Evolutionary conservation across 2,888 invertebrate species (phyloP).

Genomic region (Disparrhopalites patrizii): DNA sequence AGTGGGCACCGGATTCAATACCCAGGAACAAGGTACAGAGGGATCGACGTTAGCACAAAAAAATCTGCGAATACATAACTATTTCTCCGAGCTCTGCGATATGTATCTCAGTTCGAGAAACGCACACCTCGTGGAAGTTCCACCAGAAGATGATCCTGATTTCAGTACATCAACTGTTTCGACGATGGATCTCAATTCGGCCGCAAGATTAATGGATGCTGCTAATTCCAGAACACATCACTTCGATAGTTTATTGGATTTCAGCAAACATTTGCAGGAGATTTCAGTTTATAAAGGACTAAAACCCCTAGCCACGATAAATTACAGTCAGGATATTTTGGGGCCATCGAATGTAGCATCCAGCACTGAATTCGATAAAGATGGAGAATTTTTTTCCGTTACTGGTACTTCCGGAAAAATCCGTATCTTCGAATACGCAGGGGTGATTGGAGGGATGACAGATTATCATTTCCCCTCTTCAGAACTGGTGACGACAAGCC

Average conservation of each 20-base stretch:
- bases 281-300: conserved; percentile 76
- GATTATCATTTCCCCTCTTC: conserved; percentile 88
- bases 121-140: conserved; percentile 63
- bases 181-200: too few relatives aligned
- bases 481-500: conserved; percentile 86
- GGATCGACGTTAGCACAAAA: conserved; percentile 62
- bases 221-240: too few relatives aligned
- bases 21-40: conserved; percentile 30
- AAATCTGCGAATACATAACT: conserved; percentile 71
- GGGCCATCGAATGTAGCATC: conserved; percentile 81
- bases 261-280: conserved; percentile 78
- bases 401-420: conserved; percentile 93
- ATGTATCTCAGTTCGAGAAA: conserved; percentile 77
- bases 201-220: too few relatives aligned
- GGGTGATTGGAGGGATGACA: conserved; percentile 77
- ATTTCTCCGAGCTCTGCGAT: conserved; percentile 84
- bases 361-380: conserved; percentile 93
- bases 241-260: conserved; percentile 60
- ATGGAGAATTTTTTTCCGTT: conserved; percentile 91
- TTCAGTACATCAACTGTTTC: background rate
- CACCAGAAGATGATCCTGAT: conserved; percentile 47
- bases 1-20: conserved; percentile 36
- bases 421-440: conserved; percentile 85
- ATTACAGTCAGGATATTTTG: conserved; percentile 84
- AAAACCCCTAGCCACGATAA: conserved; percentile 76